Conservation (phyloP, 2,113 vertebrate genomes). For the Cairina moschata region DNA sequence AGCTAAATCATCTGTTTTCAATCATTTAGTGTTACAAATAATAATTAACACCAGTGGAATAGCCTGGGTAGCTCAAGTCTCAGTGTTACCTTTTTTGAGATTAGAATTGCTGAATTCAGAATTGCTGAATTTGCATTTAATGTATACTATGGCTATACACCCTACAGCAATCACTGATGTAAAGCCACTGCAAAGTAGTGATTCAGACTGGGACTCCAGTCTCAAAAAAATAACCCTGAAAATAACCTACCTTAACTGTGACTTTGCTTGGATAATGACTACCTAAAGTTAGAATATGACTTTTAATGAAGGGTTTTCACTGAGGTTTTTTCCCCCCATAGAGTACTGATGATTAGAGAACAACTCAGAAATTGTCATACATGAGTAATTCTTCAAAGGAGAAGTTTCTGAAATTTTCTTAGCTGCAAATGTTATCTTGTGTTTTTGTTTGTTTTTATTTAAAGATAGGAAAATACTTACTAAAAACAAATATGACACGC, state of each 20-base stretch:
- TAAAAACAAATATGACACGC: not conserved
- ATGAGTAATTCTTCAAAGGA: not conserved
- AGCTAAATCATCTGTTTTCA: not conserved
- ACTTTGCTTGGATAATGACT: not conserved
- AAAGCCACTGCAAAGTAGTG: not conserved
- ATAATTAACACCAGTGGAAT: not conserved
- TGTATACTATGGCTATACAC: not conserved
- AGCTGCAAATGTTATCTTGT: not conserved
- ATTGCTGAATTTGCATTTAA: conserved; percentile 38
- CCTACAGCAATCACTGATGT: conserved; percentile 10
- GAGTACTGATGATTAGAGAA: not conserved
- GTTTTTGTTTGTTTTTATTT: not conserved
- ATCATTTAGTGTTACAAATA: not conserved
- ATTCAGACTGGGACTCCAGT: not conserved
- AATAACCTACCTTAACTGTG: not conserved
- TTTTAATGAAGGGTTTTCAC: not conserved
- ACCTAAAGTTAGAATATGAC: not conserved
- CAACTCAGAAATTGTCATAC: not conserved
- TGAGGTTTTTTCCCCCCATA: not conserved
- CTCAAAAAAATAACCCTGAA: not conserved
- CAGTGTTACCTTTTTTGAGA: not conserved
- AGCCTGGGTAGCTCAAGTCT: not conserved
- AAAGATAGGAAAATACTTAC: not conserved
- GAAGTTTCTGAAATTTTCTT: not conserved
- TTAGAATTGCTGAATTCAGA: not conserved